A percentile compares a stretch with the other conserved stretches of the same genome.
These are phyloP conservation scores for Mythimna loreyi DNA, from an alignment of 2,888 invertebrate genomes.

Conservation along the genomic window DNA sequence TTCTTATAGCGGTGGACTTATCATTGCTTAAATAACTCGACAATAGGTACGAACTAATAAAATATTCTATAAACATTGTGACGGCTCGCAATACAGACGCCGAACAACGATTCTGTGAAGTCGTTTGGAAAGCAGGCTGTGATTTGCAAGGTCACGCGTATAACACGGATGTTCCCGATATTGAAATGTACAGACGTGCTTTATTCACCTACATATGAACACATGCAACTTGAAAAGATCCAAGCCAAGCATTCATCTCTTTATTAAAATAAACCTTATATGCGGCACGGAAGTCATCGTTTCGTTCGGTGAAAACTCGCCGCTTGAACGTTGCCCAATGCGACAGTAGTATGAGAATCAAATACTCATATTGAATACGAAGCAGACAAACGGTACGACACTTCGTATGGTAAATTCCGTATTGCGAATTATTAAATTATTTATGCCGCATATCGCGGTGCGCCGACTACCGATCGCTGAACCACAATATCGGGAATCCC, in stretches of 20 bases:
- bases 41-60: slow-evolving; percentile 80
- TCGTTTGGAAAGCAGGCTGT: slow-evolving; percentile 91
- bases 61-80: slow-evolving; percentile 84
- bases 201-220: slow-evolving; percentile 91
- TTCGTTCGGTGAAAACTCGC: slow-evolving; percentile 78
- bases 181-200: slow-evolving; percentile 91
- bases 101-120: slow-evolving; percentile 87
- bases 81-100: slow-evolving; percentile 86
- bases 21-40: slow-evolving; percentile 82
- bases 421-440: slow-evolving; percentile 91
- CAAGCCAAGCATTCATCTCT: slow-evolving; percentile 72
- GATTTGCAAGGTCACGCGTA: slow-evolving; percentile 91
- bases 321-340: slow-evolving; percentile 86
- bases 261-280: slow-evolving; percentile 80
- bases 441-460: slow-evolving; percentile 90
- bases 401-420: slow-evolving; percentile 90
- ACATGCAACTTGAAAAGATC: slow-evolving; percentile 88
- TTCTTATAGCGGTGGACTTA: slow-evolving; percentile 75
- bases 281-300: slow-evolving; percentile 74
- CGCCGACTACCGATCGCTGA: slow-evolving; percentile 86
- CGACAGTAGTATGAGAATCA: slow-evolving; percentile 90
- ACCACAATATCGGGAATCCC: slow-evolving; percentile 91
- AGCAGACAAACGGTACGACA: slow-evolving; percentile 89
- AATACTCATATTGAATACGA: slow-evolving; percentile 91
- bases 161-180: slow-evolving; percentile 91